Percentiles rank a stretch among this genome's conserved stretches.
Conservation (phyloP, 2,888 invertebrate genomes). For the Lampropteryx suffumata region DNA sequence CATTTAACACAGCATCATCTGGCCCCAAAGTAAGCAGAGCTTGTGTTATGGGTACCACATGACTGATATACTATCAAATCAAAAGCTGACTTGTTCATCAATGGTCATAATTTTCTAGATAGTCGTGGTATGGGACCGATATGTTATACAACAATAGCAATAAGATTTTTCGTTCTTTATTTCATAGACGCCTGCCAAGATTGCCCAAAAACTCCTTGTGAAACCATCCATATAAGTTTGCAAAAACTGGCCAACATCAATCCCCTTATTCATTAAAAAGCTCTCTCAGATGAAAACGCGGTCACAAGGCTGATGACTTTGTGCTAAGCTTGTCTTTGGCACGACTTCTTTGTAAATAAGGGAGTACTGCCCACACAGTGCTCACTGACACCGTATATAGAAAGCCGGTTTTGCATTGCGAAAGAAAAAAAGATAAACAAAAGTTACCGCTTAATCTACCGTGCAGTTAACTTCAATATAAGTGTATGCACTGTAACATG, state of each 20-base stretch:
- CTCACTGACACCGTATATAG: conserved; percentile 31
- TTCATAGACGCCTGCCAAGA: conserved; percentile 1
- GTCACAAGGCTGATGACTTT: no score
- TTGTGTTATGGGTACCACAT: no score
- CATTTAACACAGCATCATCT: no score
- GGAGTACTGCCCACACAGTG: neutral
- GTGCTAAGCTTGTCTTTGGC: neutral
- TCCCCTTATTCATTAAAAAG: neutral
- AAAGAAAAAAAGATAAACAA: conserved; percentile 43
- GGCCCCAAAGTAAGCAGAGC: no score
- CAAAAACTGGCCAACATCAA: conserved; percentile 13
- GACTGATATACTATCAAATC: no score
- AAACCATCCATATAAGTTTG: conserved; percentile 7
- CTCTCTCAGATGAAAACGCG: no score
- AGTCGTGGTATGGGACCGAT: no score
- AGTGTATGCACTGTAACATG: neutral
- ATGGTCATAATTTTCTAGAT: no score
- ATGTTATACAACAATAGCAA: no score
- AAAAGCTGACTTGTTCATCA: no score
- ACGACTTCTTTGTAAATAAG: neutral
- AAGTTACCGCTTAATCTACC: conserved; percentile 27
- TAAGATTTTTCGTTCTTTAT: neutral
- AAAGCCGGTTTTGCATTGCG: conserved; percentile 41
- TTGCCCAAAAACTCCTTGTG: conserved; percentile 5
- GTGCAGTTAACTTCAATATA: conserved; percentile 2